Conservation (phyloP, 1,140 invertebrate genomes). For the Armadillidium nasatum region DNA sequence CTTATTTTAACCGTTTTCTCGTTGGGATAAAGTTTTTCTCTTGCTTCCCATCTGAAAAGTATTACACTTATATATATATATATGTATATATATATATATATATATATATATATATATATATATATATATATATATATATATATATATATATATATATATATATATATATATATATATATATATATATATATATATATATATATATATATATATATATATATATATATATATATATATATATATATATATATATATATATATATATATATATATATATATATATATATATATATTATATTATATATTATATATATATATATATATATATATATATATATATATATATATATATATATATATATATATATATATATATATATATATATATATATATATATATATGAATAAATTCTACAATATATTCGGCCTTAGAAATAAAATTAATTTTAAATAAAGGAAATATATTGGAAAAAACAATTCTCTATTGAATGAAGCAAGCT, state of each 20-base stretch:
- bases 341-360: background rate
- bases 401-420: no score
- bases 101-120: slow-evolving; percentile 21
- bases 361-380: slow-evolving; percentile 20
- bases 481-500: no score
- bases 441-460: no score
- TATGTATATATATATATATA: slow-evolving; percentile 1
- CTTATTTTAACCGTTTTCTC: slow-evolving; percentile 49
- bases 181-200: slow-evolving; percentile 13
- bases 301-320: background rate
- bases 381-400: slow-evolving; percentile 21
- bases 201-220: slow-evolving; percentile 1
- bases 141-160: slow-evolving; percentile 27
- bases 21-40: background rate
- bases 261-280: no score
- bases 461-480: no score
- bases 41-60: background rate
- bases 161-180: no score
- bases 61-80: background rate
- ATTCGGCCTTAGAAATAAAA: no score
- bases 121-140: slow-evolving; percentile 26
- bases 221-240: slow-evolving; percentile 20
- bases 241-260: no score
- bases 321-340: slow-evolving; percentile 3
- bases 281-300: no score